phyloP scores from a whole-genome alignment of 2,797 vertebrate species.

The Phrynocephalus guinanensis region DNA sequence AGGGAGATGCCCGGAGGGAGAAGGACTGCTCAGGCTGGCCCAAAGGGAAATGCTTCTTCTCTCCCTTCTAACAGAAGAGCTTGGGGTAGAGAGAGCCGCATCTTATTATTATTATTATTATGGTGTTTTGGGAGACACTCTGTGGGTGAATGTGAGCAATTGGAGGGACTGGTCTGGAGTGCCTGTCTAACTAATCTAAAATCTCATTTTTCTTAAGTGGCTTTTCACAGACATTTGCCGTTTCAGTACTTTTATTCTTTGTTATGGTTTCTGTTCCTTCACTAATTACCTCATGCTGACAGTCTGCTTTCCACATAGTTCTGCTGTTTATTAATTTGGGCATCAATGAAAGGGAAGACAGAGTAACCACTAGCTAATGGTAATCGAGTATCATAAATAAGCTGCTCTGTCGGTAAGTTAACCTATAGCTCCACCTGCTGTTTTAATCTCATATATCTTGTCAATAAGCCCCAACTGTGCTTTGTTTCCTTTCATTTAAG shows the following conservation, averaged over 20 bases:
- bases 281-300: conserved; percentile 62
- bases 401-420: background rate
- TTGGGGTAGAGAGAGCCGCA: background rate
- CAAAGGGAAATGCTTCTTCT: background rate
- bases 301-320: conserved; percentile 58
- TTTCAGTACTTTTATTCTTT: conserved; percentile 36
- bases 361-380: conserved; percentile 1
- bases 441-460: conserved; percentile 17
- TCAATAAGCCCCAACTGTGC: fast-evolving
- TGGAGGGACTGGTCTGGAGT: conserved; percentile 11
- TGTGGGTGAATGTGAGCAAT: background rate
- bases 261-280: conserved; percentile 60
- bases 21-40: background rate
- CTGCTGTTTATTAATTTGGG: conserved; percentile 36
- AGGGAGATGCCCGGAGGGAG: background rate
- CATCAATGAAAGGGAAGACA: conserved; percentile 17
- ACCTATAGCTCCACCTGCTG: conserved; percentile 4
- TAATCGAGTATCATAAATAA: background rate
- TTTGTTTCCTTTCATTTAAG: background rate
- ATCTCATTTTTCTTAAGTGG: conserved; percentile 32
- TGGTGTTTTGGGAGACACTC: background rate
- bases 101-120: background rate
- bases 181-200: conserved; percentile 20
- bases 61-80: background rate
- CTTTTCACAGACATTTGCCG: conserved; percentile 27